Percentiles rank a stretch among this genome's conserved stretches.
phyloP scores from a whole-genome alignment of 2,113 vertebrate species.

The Phyllostomus discolor region DNA sequence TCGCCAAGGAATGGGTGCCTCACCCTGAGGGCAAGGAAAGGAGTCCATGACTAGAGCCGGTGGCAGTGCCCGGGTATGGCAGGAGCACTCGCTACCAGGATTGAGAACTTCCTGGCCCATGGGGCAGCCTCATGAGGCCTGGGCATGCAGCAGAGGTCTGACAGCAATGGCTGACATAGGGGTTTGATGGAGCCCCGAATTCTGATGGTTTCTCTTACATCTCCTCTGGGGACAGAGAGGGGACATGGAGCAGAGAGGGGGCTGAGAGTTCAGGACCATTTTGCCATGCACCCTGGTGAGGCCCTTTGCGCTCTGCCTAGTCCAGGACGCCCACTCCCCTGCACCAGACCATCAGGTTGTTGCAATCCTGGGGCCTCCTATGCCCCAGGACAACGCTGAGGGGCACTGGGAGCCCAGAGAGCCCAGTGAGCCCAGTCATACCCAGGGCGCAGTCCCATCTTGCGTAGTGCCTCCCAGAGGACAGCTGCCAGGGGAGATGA shows the following conservation, averaged over 20 bases:
- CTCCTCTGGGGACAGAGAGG: not conserved
- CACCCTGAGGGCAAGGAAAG: conserved; percentile 75
- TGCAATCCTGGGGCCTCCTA: not conserved
- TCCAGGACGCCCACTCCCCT: not conserved
- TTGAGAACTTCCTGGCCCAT: conserved; percentile 57
- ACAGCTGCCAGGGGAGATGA: conserved; percentile 60
- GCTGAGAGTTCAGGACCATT: not conserved
- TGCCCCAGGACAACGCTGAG: not conserved
- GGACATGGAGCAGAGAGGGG: not conserved
- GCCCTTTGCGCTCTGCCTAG: not conserved
- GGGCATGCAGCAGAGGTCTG: not conserved
- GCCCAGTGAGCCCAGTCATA: conserved; percentile 55
- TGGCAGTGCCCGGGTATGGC: not conserved
- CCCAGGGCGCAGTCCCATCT: conserved; percentile 75
- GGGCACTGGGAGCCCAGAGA: not conserved
- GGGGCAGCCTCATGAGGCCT: not conserved
- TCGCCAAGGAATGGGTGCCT: conserved; percentile 87
- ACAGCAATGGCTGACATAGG: not conserved
- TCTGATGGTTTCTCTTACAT: not conserved
- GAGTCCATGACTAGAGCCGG: not conserved
- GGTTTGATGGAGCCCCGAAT: not conserved
- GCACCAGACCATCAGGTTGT: not conserved
- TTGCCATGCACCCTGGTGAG: not conserved
- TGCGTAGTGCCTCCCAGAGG: conserved; percentile 78
- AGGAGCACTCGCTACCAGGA: conserved; percentile 34